Evolutionary conservation across 2,113 vertebrate species (phyloP).

Genomic region (Puntigrus tetrazona): DNA sequence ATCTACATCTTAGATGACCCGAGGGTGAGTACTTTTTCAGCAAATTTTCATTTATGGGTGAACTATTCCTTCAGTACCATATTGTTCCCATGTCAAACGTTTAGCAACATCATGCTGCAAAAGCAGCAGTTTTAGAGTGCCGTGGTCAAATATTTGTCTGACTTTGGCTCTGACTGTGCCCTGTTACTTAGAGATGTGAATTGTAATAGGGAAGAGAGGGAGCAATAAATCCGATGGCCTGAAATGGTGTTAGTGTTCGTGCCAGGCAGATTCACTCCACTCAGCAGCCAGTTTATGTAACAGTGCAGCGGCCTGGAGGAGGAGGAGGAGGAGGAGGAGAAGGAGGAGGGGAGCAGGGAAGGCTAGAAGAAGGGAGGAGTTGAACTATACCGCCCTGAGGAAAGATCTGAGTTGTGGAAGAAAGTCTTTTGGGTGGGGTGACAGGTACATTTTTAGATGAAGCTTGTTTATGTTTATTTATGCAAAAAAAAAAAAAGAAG

Average conservation of each 20-base stretch:
- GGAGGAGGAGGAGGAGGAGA: slow-evolving; percentile 3
- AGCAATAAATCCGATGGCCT: slow-evolving; percentile 33
- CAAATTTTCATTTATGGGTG: no score
- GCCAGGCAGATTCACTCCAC: slow-evolving; percentile 32
- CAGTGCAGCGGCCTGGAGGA: slow-evolving; percentile 21
- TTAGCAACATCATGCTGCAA: background rate
- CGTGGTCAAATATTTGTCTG: background rate
- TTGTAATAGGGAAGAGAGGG: background rate
- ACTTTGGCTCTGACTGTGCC: background rate
- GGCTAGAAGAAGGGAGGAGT: background rate
- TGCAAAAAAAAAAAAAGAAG: background rate
- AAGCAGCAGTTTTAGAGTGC: background rate
- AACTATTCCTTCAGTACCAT: background rate
- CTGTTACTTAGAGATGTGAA: slow-evolving; percentile 14
- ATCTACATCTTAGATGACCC: background rate
- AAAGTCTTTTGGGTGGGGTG: background rate
- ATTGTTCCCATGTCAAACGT: background rate
- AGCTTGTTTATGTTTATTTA: background rate
- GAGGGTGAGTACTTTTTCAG: no score
- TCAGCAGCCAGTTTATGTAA: slow-evolving; percentile 49
- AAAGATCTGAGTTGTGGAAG: no score
- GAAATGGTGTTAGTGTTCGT: slow-evolving; percentile 34
- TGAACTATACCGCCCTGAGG: background rate
- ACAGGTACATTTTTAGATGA: background rate
- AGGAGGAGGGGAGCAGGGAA: background rate